phyloP scores from a whole-genome alignment of 2,797 vertebrate genomes.

The Potorous gilbertii region DNA sequence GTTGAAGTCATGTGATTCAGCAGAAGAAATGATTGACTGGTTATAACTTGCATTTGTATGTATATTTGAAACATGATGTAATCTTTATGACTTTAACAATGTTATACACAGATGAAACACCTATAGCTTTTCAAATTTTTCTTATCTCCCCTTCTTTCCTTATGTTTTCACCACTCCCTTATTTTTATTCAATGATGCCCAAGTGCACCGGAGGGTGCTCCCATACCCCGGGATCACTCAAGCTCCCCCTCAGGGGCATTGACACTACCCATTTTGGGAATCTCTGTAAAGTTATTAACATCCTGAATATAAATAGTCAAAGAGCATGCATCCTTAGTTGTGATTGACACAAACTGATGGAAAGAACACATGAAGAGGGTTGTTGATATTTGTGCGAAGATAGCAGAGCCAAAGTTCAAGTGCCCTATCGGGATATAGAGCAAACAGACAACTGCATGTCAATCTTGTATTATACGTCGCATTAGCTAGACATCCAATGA shows the following conservation, averaged over 20 bases:
- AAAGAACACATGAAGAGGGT: neutral
- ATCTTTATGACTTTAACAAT: no score
- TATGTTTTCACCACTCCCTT: no score
- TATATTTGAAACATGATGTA: no score
- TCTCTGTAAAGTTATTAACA: neutral
- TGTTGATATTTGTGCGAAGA: neutral
- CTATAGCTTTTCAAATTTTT: no score
- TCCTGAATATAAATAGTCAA: neutral
- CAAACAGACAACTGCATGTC: neutral
- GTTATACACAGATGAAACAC: no score
- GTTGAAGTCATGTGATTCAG: neutral
- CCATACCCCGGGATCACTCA: no score
- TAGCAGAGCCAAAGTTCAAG: neutral
- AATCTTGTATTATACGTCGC: no score
- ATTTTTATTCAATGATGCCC: no score
- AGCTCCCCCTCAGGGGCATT: accelerated
- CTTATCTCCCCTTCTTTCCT: no score
- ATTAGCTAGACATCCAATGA: neutral
- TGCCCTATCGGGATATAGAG: neutral
- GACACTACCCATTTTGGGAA: no score
- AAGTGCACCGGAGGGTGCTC: no score
- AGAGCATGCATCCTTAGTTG: neutral
- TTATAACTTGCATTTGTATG: no score
- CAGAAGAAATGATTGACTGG: neutral
- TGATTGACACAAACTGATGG: neutral